A percentile compares a stretch with the other conserved stretches of the same genome.
Evolutionary conservation across 30 jellyfish, hydroid and myxozoan species (phyloP).

Genomic region (Aurelia aurita): DNA sequence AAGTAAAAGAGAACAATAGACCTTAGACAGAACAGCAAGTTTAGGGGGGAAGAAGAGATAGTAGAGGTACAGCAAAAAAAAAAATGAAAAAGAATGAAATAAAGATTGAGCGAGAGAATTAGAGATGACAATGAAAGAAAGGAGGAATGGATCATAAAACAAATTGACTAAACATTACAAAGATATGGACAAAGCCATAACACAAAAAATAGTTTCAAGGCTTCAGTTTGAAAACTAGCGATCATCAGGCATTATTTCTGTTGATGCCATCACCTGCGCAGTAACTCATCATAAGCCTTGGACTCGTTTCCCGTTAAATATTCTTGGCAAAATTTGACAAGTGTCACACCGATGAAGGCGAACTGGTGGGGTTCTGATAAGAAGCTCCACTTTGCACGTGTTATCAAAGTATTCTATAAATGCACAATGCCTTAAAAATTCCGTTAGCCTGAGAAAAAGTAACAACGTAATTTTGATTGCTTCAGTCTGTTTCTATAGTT

Average conservation of each 20-base stretch:
- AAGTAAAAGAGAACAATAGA: not conserved
- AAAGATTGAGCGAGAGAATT: not conserved
- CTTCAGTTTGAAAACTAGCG: conserved; percentile 78
- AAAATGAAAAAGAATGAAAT: not conserved
- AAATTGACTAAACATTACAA: not conserved
- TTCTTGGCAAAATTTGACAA: no score
- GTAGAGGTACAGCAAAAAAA: not conserved
- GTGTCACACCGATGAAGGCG: no score
- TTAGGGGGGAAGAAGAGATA: not conserved
- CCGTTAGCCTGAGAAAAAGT: no score
- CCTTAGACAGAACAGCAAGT: no score
- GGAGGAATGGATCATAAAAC: not conserved
- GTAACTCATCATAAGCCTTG: conserved; percentile 63
- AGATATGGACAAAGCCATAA: not conserved
- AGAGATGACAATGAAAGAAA: not conserved
- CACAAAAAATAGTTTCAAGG: conserved; percentile 1
- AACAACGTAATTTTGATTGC: no score
- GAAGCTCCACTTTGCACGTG: no score
- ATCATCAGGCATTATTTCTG: conserved; percentile 21
- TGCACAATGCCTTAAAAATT: no score
- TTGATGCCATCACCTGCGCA: conserved; percentile 66
- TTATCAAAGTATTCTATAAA: no score
- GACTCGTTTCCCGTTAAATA: no score
- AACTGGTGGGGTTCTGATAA: no score
- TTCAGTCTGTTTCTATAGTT: no score